Percentiles rank a stretch among this genome's conserved stretches.
phyloP scores from a whole-genome alignment of 2,113 vertebrate species.

The Pitta sordida region DNA sequence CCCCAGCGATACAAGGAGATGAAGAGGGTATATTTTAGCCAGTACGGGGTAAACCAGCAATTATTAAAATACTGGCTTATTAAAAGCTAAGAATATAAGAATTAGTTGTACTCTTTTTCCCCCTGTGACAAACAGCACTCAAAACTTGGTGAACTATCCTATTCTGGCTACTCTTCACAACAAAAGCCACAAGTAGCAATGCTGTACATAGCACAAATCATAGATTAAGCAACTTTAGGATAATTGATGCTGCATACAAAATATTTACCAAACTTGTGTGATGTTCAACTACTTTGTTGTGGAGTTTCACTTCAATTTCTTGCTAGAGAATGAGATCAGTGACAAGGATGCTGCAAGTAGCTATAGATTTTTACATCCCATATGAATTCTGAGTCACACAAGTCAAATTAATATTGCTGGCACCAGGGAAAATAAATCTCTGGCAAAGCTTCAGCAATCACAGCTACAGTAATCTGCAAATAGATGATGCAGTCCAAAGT shows the following conservation, averaged over 20 bases:
- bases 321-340: not conserved
- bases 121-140: not conserved
- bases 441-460: not conserved
- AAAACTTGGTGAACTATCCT: not conserved
- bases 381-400: not conserved
- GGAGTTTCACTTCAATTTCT: conserved; percentile 11
- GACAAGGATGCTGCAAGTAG: not conserved
- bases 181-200: not conserved
- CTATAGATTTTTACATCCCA: not conserved
- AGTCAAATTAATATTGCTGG: not conserved
- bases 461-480: not conserved
- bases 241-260: not conserved
- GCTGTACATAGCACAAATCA: not conserved
- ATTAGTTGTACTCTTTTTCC: not conserved
- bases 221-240: not conserved
- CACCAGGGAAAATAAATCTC: not conserved
- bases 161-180: not conserved
- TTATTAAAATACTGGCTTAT: too few species aligned
- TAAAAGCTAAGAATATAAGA: not conserved
- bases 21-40: conserved; percentile 2
- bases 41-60: not conserved
- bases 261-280: not conserved
- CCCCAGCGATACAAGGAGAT: not conserved
- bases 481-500: not conserved
- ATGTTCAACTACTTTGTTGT: conserved; percentile 4